Percentiles rank a stretch among this genome's conserved stretches.
phyloP scores from a whole-genome alignment of 1,140 invertebrate genomes.

The Drosophila subpulchrella region DNA sequence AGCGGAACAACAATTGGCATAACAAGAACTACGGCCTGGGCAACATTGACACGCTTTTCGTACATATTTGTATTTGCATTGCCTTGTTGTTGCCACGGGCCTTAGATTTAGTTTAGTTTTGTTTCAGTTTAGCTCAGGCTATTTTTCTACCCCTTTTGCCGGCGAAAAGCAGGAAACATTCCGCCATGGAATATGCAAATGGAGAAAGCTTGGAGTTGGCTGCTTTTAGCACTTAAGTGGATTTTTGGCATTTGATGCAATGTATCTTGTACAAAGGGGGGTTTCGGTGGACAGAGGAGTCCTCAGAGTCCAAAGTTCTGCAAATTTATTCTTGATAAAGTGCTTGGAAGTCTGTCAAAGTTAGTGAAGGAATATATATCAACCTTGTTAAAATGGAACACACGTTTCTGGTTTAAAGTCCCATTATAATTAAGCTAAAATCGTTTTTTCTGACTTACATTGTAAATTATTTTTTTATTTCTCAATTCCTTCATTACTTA shows the following conservation, averaged over 20 bases:
- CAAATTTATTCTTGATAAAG: background rate
- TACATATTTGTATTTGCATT: constrained; percentile 62
- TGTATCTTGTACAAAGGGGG: constrained; percentile 36
- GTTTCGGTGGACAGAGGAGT: background rate
- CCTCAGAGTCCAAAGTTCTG: background rate
- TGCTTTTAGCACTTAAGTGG: constrained; percentile 69
- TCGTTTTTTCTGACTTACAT: too few species aligned
- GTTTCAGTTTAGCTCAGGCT: constrained; percentile 3
- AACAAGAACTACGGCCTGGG: constrained; percentile 38
- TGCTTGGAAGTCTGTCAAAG: background rate
- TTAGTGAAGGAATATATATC: background rate
- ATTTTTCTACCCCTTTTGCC: constrained; percentile 14
- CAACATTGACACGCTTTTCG: constrained; percentile 70
- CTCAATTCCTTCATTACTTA: background rate
- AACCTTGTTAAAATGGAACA: too few species aligned
- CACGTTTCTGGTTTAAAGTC: too few species aligned
- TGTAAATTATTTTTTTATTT: too few species aligned
- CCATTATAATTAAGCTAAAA: too few species aligned
- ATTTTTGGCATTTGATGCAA: constrained; percentile 73
- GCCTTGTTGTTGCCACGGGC: constrained; percentile 19
- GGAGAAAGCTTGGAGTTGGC: constrained; percentile 24
- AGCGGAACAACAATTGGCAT: constrained; percentile 33
- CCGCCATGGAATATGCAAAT: constrained; percentile 58
- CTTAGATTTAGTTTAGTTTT: constrained; percentile 15
- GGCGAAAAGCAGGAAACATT: constrained; percentile 36